A percentile compares a stretch with the other conserved stretches of the same genome.
Evolutionary conservation across 2,888 invertebrate species (phyloP).

Genomic region (Dolichomitus sp.): DNA sequence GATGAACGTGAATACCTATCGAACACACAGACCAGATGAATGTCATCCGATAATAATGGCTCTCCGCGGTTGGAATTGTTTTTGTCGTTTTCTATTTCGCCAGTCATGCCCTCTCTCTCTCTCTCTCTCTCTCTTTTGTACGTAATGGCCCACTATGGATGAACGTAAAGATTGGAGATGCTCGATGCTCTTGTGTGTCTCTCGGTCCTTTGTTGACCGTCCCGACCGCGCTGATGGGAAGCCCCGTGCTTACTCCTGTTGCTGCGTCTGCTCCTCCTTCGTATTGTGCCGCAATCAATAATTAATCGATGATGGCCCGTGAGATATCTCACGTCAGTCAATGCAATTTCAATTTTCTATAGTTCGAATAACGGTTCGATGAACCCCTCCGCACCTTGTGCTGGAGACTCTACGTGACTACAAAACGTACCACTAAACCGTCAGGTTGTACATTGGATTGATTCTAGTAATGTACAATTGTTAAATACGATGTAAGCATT

Average conservation of each 20-base stretch:
- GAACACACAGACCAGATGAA: conserved; percentile 72
- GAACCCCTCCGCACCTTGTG: background rate
- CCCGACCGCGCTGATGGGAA: conserved; percentile 14
- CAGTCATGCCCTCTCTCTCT: conserved; percentile 74
- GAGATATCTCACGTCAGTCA: conserved; percentile 75
- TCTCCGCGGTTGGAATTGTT: conserved; percentile 32
- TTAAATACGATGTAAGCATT: background rate
- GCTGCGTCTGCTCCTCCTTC: conserved; percentile 68
- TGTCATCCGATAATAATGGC: conserved; percentile 80
- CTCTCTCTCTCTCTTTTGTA: no score
- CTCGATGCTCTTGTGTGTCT: conserved; percentile 77
- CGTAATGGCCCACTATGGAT: conserved; percentile 64
- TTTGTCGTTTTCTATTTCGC: conserved; percentile 70
- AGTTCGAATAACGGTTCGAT: conserved; percentile 24
- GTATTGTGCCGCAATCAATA: conserved; percentile 73
- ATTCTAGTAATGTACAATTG: background rate
- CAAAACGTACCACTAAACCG: background rate
- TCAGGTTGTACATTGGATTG: no score
- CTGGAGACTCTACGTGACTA: background rate
- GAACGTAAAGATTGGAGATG: conserved; percentile 74
- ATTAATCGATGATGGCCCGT: conserved; percentile 81
- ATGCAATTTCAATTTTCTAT: conserved; percentile 46
- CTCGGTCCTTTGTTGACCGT: conserved; percentile 70
- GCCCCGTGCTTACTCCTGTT: background rate
- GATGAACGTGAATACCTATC: conserved; percentile 68